phyloP scores from a whole-genome alignment of 2,797 vertebrate species.

The Taeniopygia guttata region DNA sequence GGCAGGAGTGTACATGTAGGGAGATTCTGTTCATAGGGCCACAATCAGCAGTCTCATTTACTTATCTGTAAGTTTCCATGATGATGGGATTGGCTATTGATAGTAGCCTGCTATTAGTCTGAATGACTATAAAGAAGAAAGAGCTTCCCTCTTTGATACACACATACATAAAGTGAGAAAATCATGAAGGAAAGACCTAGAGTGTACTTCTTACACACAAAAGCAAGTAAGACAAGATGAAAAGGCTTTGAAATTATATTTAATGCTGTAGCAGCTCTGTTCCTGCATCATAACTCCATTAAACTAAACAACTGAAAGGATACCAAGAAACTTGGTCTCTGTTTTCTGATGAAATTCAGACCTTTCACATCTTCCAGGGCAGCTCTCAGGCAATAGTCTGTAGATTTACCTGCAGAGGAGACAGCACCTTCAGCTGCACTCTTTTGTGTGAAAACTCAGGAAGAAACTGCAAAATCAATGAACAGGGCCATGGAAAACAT shows the following conservation, averaged over 20 bases:
- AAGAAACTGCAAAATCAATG: background rate
- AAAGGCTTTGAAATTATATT: constrained; percentile 33
- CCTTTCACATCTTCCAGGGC: background rate
- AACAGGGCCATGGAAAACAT: background rate
- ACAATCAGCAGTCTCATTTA: background rate
- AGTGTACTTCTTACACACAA: background rate
- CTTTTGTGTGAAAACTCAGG: background rate
- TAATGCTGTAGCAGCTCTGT: background rate
- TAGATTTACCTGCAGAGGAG: background rate
- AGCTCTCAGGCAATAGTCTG: background rate
- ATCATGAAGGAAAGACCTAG: background rate
- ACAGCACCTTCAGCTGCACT: background rate
- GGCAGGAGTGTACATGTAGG: background rate
- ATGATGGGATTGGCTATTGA: background rate
- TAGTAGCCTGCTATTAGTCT: background rate
- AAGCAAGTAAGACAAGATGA: constrained; percentile 4
- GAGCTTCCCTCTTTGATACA: background rate
- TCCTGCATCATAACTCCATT: background rate
- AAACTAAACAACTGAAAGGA: background rate
- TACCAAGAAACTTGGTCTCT: background rate
- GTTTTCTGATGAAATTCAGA: constrained; percentile 51
- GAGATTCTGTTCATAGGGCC: background rate
- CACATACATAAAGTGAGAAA: background rate
- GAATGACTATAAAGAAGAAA: background rate
- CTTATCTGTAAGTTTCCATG: background rate